Percentiles rank a stretch among this genome's conserved stretches.
phyloP scores from a whole-genome alignment of 2,888 invertebrate species.

The Atrina japonica region DNA sequence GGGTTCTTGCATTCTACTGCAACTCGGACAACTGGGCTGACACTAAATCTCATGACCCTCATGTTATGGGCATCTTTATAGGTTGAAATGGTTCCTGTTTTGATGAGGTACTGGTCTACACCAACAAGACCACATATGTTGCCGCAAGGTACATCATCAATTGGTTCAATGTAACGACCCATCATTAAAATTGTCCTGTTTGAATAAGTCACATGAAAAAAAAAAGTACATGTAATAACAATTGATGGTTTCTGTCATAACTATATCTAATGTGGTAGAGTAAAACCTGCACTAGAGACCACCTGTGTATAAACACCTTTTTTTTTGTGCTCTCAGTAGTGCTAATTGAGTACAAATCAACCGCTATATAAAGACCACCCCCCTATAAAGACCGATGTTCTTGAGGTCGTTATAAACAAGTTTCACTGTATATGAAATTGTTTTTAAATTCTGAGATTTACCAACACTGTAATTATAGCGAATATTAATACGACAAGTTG shows the following conservation, averaged over 20 bases:
- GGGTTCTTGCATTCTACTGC: conserved; percentile 99
- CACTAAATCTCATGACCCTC: conserved; percentile 99
- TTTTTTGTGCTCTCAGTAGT: no score
- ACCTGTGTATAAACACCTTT: no score
- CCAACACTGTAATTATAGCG: no score
- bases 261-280: neutral
- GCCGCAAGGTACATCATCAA: conserved; percentile 99
- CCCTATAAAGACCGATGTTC: no score
- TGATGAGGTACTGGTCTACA: conserved; percentile 99
- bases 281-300: no score
- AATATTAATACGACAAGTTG: no score
- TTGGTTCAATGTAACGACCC: conserved; percentile 99
- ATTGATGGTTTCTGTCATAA: neutral
- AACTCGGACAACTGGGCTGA: conserved; percentile 99
- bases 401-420: no score
- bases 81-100: conserved; percentile 99
- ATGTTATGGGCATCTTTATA: conserved; percentile 99
- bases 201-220: neutral
- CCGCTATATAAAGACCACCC: no score
- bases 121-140: conserved; percentile 99
- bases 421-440: neutral
- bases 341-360: no score
- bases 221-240: neutral
- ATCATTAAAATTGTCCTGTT: conserved; percentile 98
- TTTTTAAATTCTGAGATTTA: no score